Percentiles rank a stretch among this genome's conserved stretches.
Conservation (phyloP, 2,797 vertebrate species). For the Ctenopoma kingsleyae region DNA sequence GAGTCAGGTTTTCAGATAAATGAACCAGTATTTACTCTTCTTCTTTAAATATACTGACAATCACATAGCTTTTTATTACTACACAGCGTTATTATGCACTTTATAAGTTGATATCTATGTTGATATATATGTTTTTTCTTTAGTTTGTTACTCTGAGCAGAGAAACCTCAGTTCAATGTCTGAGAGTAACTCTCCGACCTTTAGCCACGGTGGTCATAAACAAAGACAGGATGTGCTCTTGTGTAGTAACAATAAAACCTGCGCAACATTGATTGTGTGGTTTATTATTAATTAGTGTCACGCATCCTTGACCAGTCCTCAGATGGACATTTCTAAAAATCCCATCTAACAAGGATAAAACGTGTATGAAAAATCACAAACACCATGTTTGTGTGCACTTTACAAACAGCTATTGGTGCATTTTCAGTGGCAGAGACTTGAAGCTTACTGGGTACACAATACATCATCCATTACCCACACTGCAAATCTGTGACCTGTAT, state of each 20-base stretch:
- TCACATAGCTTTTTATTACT: too few relatives aligned
- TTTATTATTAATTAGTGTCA: neutral
- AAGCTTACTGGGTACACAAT: too few relatives aligned
- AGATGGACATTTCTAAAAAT: neutral
- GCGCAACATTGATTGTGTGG: neutral
- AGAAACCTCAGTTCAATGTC: neutral
- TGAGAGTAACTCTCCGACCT: neutral
- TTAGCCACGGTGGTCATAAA: conserved; percentile 1
- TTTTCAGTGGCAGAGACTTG: too few relatives aligned
- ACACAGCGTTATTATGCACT: neutral
- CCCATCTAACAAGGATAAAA: too few relatives aligned
- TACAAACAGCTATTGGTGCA: too few relatives aligned
- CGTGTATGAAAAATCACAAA: too few relatives aligned
- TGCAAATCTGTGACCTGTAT: too few relatives aligned
- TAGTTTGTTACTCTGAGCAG: neutral
- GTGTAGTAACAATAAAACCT: neutral
- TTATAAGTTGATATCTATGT: neutral
- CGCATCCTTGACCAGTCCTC: neutral
- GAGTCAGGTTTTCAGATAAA: neutral
- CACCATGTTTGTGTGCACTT: too few relatives aligned
- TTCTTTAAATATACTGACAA: too few relatives aligned
- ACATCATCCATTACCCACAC: too few relatives aligned
- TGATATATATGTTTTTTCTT: too few relatives aligned
- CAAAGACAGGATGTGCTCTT: neutral
- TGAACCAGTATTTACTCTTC: neutral